Percentiles rank a stretch among this genome's conserved stretches.
Evolutionary conservation across 2,797 vertebrate species (phyloP).

Genomic region (Spatula clypeata): DNA sequence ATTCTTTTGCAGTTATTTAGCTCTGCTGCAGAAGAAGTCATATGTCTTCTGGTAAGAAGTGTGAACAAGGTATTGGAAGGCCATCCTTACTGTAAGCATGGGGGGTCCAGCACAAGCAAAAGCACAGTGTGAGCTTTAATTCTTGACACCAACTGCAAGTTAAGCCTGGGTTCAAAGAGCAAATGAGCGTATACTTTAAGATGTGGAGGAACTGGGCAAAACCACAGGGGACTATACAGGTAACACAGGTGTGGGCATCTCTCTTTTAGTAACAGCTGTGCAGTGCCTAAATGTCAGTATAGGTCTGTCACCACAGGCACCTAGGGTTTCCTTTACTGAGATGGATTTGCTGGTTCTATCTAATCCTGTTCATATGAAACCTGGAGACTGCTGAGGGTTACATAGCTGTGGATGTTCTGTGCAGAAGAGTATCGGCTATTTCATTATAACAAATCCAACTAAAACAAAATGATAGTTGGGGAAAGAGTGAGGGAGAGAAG

Average conservation of each 20-base stretch:
- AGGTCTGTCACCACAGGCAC: not conserved
- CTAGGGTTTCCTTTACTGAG: not conserved
- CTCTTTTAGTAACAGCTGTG: not conserved
- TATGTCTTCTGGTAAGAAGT: constrained; percentile 6
- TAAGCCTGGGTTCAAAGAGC: not conserved
- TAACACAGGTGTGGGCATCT: not conserved
- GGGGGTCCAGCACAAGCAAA: not conserved
- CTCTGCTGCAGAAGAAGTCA: not conserved
- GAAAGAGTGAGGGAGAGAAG: not conserved
- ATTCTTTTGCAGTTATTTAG: not conserved
- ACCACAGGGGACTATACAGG: not conserved
- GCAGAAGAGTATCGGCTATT: constrained; percentile 23
- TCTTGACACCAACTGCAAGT: not conserved
- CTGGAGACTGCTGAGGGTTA: not conserved
- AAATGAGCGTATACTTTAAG: not conserved
- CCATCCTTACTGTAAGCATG: not conserved
- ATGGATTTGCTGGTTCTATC: not conserved
- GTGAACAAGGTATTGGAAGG: constrained; percentile 42
- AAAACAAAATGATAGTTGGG: constrained; percentile 56
- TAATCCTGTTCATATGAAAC: not conserved
- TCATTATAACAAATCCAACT: constrained; percentile 39
- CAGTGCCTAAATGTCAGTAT: not conserved
- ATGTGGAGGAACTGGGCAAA: not conserved
- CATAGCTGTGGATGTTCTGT: constrained; percentile 29
- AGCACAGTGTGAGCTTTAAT: constrained; percentile 12